Evolutionary conservation across 2,113 vertebrate genomes (phyloP).

Genomic region (human): GRCh38 chr13:33058501-33059000

Average conservation of each 20-base stretch:
- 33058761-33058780: slow-evolving; percentile 31
- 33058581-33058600: too few relatives aligned
- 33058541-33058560: too few relatives aligned
- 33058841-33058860: slow-evolving; percentile 66
- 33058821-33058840: slow-evolving; percentile 70
- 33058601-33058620: too few relatives aligned
- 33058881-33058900: slow-evolving; percentile 67
- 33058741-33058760: slow-evolving; percentile 29
- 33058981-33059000: slow-evolving; percentile 74
- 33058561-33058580: too few relatives aligned
- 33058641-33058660: slow-evolving; percentile 3
- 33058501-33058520: too few relatives aligned
- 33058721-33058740: slow-evolving; percentile 65
- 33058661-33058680: not conserved
- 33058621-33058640: not conserved
- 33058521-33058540: too few relatives aligned
- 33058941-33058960: slow-evolving; percentile 74
- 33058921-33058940: slow-evolving; percentile 67
- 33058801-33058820: slow-evolving; percentile 35
- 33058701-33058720: slow-evolving; percentile 52
- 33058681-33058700: not conserved
- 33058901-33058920: slow-evolving; percentile 77
- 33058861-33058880: slow-evolving; percentile 75
- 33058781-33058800: slow-evolving; percentile 67
- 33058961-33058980: slow-evolving; percentile 79